phyloP scores from a whole-genome alignment of 1,140 invertebrate genomes.

The Drosophila fuyamai region DNA sequence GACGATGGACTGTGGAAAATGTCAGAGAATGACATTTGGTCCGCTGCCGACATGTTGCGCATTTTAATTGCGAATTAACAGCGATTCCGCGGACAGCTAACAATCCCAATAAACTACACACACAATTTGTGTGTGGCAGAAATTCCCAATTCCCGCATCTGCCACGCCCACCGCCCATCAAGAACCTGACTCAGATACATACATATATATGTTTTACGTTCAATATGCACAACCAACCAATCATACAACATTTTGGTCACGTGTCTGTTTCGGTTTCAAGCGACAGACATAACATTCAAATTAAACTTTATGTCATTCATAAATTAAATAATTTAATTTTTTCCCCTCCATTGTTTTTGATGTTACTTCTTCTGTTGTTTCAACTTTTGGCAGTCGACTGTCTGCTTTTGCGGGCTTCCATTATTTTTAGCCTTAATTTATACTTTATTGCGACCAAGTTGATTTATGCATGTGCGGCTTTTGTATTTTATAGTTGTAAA shows the following conservation, averaged over 20 bases:
- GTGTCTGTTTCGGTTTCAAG: slow-evolving; percentile 56
- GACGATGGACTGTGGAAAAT: slow-evolving; percentile 29
- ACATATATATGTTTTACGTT: too few relatives aligned
- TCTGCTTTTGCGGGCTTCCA: slow-evolving; percentile 26
- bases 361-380: slow-evolving; percentile 32
- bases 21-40: slow-evolving; percentile 53
- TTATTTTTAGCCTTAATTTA: slow-evolving; percentile 53
- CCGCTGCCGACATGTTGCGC: slow-evolving; percentile 56
- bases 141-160: slow-evolving; percentile 1
- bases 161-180: slow-evolving; percentile 17
- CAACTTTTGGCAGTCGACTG: slow-evolving; percentile 6
- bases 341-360: background rate
- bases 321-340: slow-evolving; percentile 59
- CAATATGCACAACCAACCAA: background rate
- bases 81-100: slow-evolving; percentile 73
- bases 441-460: slow-evolving; percentile 48
- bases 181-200: background rate
- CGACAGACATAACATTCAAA: slow-evolving; percentile 77
- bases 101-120: slow-evolving; percentile 72
- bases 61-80: slow-evolving; percentile 79
- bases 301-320: slow-evolving; percentile 78
- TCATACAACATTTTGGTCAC: slow-evolving; percentile 68
- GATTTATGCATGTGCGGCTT: slow-evolving; percentile 62
- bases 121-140: slow-evolving; percentile 43
- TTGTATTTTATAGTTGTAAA: slow-evolving; percentile 49